A percentile compares a stretch with the other conserved stretches of the same genome.
Evolutionary conservation across 92 coral and sea anemone genomes (phyloP).

Genomic region (Isaurus tuberculatus): DNA sequence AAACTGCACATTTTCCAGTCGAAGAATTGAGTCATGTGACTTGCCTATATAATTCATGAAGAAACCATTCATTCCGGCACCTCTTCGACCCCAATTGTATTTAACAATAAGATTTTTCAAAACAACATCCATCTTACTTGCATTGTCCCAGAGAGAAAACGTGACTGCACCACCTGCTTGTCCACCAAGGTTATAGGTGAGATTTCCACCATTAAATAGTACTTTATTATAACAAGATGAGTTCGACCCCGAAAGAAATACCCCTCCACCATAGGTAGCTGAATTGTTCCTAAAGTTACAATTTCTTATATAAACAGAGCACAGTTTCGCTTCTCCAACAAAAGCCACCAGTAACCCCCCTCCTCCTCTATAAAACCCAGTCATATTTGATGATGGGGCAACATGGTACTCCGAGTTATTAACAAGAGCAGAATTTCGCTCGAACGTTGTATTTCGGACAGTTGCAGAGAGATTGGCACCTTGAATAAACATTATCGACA

Average conservation of each 20-base stretch:
- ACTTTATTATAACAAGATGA: constrained; percentile 37
- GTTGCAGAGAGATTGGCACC: constrained; percentile 40
- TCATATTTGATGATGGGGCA: constrained; percentile 52
- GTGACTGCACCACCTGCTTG: constrained; percentile 61
- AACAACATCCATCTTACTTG: constrained; percentile 24
- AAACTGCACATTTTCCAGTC: constrained; percentile 6
- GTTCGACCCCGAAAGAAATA: constrained; percentile 59
- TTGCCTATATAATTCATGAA: constrained; percentile 27
- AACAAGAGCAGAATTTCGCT: constrained; percentile 72
- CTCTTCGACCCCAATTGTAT: constrained; percentile 48
- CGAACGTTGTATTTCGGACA: constrained; percentile 61
- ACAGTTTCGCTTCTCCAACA: constrained; percentile 31
- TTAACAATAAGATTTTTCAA: constrained; percentile 34
- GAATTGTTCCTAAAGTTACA: constrained; percentile 60
- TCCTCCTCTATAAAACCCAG: constrained; percentile 60
- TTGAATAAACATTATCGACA: constrained; percentile 60
- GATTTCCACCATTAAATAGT: constrained; percentile 28
- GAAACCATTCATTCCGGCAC: constrained; percentile 42
- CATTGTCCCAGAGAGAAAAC: constrained; percentile 37
- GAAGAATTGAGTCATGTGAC: neutral
- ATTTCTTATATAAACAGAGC: constrained; percentile 54
- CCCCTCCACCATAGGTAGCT: constrained; percentile 91
- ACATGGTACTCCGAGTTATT: constrained; percentile 65
- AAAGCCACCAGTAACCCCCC: constrained; percentile 77
- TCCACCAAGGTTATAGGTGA: constrained; percentile 35